phyloP scores from a whole-genome alignment of 2,113 vertebrate species.

The Tragelaphus imberbis region DNA sequence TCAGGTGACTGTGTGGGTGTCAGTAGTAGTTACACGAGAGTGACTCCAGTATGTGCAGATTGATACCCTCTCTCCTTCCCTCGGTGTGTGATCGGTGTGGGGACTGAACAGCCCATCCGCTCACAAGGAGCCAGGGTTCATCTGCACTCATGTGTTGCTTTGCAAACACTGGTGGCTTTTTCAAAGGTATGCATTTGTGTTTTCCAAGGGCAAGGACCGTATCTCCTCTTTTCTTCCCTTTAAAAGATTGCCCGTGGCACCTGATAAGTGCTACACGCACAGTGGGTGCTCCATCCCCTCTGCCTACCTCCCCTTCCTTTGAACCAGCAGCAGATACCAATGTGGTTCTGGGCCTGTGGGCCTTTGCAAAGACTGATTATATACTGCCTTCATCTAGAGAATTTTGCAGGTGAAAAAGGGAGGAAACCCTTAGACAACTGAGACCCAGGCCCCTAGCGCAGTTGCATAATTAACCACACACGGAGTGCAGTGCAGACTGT shows the following conservation, averaged over 20 bases:
- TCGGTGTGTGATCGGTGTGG: neutral
- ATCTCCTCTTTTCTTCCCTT: neutral
- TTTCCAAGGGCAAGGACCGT: constrained; percentile 19
- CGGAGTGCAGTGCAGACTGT: rapidly evolving
- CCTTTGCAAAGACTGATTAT: constrained; percentile 22
- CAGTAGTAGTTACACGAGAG: neutral
- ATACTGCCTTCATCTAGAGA: constrained; percentile 16
- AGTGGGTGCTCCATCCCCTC: neutral
- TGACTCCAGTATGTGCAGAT: neutral
- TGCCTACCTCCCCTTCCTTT: constrained; percentile 24
- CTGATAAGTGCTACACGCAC: neutral
- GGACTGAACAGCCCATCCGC: neutral
- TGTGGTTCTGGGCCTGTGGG: neutral
- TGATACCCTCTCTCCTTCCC: neutral
- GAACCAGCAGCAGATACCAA: neutral
- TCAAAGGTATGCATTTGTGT: neutral
- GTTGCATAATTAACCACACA: neutral
- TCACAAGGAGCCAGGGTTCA: neutral
- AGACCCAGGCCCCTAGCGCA: neutral
- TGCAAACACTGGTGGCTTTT: neutral
- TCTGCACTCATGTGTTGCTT: neutral
- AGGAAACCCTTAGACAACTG: neutral
- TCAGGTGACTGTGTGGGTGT: neutral
- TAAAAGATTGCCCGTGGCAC: neutral
- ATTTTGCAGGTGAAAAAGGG: neutral